Percentiles rank a stretch among this genome's conserved stretches.
phyloP scores from a whole-genome alignment of 2,113 vertebrate species.

The Gasterosteus nipponicus region DNA sequence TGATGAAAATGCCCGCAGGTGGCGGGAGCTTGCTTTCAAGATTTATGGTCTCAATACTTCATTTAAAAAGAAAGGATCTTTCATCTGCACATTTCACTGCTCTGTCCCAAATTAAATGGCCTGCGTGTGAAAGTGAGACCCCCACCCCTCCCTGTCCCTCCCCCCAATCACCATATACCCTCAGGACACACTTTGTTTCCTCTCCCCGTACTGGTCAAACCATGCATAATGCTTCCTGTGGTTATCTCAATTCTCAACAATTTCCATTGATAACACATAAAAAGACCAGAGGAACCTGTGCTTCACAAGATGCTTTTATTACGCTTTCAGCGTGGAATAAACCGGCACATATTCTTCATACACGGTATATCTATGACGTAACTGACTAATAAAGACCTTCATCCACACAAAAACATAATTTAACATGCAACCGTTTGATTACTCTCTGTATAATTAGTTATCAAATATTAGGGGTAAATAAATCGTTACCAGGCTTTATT shows the following conservation, averaged over 20 bases:
- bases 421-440: constrained; percentile 6
- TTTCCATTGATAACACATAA: constrained; percentile 76
- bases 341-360: constrained; percentile 8
- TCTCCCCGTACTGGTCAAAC: background rate
- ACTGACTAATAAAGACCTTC: background rate
- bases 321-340: constrained; percentile 41
- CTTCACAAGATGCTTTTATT: constrained; percentile 48
- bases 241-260: constrained; percentile 61
- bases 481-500: constrained; percentile 38
- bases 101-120: constrained; percentile 52
- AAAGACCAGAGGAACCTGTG: constrained; percentile 49
- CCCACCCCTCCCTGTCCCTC: background rate
- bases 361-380: background rate
- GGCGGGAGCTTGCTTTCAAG: constrained; percentile 37
- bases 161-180: constrained; percentile 50
- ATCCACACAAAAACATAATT: background rate
- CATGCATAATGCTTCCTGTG: constrained; percentile 49
- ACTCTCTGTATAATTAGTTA: background rate
- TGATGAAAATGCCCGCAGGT: constrained; percentile 51
- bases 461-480: constrained; percentile 12
- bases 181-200: constrained; percentile 57
- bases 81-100: constrained; percentile 56
- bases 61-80: constrained; percentile 55
- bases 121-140: constrained; percentile 55
- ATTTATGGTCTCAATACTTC: constrained; percentile 50